Evolutionary conservation across 2,888 invertebrate genomes (phyloP).

Genomic region (Endomychus coccineus): DNA sequence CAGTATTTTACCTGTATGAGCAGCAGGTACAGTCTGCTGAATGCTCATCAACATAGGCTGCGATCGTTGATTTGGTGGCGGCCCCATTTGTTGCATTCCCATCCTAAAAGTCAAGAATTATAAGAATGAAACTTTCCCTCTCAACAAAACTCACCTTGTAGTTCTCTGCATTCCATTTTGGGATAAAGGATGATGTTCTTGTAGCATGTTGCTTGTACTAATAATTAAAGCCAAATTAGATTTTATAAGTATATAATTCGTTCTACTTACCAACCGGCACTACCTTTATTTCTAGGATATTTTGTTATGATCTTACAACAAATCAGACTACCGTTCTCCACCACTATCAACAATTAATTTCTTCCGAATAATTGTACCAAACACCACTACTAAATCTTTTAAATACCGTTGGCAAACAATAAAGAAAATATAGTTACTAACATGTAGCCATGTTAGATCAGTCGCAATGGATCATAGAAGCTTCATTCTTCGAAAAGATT

Average conservation of each 20-base stretch:
- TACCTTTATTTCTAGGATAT: background rate
- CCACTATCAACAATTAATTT: slow-evolving; percentile 7
- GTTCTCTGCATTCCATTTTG: slow-evolving; percentile 61
- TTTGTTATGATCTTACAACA: too few species aligned
- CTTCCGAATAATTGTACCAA: slow-evolving; percentile 36
- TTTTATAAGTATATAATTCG: slow-evolving; percentile 6
- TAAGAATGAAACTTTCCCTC: slow-evolving; percentile 5
- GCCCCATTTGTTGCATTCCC: slow-evolving; percentile 42
- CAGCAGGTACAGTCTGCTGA: slow-evolving; percentile 41
- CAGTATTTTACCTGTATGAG: slow-evolving; percentile 31
- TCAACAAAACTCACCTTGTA: slow-evolving; percentile 41
- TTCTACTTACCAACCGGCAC: slow-evolving; percentile 16
- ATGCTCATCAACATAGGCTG: slow-evolving; percentile 50
- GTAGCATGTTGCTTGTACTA: slow-evolving; percentile 39
- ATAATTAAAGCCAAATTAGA: slow-evolving; percentile 16
- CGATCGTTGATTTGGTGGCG: slow-evolving; percentile 39
- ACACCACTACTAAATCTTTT: slow-evolving; percentile 48
- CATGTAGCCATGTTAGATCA: slow-evolving; percentile 76
- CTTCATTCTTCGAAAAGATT: too few species aligned
- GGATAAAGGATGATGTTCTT: slow-evolving; percentile 58
- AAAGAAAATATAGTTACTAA: slow-evolving; percentile 72
- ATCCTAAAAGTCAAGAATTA: slow-evolving; percentile 30
- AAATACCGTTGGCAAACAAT: slow-evolving; percentile 65
- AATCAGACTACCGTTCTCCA: slow-evolving; percentile 15
- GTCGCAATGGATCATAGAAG: slow-evolving; percentile 28